Evolutionary conservation across 2,797 vertebrate genomes (phyloP), one percentile per base, ranked within the genome.

Genomic region (Arrhamphus sclerolepis): DNA sequence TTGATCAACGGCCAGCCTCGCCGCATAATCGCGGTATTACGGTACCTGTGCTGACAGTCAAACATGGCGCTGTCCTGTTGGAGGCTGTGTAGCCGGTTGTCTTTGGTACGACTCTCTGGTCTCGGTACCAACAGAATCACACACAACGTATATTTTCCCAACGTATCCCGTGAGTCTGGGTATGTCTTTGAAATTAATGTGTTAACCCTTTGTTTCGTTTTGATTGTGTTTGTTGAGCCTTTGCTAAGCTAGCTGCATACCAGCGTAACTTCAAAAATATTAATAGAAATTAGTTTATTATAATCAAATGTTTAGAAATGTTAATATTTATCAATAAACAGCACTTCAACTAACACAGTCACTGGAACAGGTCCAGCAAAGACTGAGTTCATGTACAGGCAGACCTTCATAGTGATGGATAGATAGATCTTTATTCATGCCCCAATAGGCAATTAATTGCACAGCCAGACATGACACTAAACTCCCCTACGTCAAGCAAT

Each of bases 21-120:
- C 8, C 0, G 7, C 17, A 1, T 22, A 16, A 11, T 0, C 1
- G 0, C 19, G 55, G 56, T 40, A 77, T 80, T 79, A 83, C 82
- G 76, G 81, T 83, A 82, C 39, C 16, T 0, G 3, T 1, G 5
- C 50, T 20, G 40, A 17, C 22, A 46, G 44, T 46, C 75, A 80
- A 89, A 79, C 75, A 94, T 94, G 93, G 91, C 91, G 89, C 66
- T 88, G 85, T 88, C 82, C 87, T 84, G 78, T 67, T 46, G 68
- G 2, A 64, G 68, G 1, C 24, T 89, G 43, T 82, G 80, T n/a
- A 47, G 71, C 0, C 68, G 50, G n/a, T 55, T 85, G 82, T 84
- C 88, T 72, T 39, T 90, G 80, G 59, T 57, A 38, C 77, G 89
- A 44, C 68, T 89, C 1, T 75, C 57, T 49, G 67, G 77, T 21